Evolutionary conservation across 1,140 invertebrate species (phyloP).

Genomic region (Ephestia elutella): DNA sequence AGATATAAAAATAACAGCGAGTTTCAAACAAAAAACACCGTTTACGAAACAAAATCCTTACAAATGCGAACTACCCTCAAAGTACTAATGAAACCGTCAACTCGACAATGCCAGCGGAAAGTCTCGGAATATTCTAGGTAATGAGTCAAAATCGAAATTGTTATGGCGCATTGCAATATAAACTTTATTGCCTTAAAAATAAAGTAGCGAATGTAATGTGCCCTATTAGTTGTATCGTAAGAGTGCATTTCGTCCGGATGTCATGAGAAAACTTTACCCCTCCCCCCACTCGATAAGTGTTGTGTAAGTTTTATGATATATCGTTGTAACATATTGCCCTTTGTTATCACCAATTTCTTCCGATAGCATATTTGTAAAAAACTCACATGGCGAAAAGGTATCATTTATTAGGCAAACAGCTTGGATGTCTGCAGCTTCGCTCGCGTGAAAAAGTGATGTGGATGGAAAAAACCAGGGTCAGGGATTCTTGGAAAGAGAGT

Average conservation of each 20-base stretch:
- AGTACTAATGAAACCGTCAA: constrained; percentile 5
- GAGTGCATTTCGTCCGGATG: constrained; percentile 30
- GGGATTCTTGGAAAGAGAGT: no score
- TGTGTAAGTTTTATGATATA: constrained; percentile 1
- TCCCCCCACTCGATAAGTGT: not conserved
- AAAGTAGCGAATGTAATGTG: not conserved
- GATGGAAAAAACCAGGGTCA: no score
- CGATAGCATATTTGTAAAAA: no score
- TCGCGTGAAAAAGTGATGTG: no score
- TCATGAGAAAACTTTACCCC: constrained; percentile 36
- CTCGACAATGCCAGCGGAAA: not conserved
- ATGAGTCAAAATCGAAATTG: constrained; percentile 3
- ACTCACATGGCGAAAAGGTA: no score
- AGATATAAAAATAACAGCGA: not conserved
- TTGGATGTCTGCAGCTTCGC: no score
- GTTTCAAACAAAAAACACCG: not conserved
- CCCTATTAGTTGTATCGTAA: not conserved
- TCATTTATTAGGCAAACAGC: no score
- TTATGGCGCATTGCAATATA: not conserved
- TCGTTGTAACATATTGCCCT: constrained; percentile 7
- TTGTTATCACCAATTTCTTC: no score
- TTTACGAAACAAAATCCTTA: constrained; percentile 1
- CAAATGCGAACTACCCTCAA: not conserved
- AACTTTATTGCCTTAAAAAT: not conserved
- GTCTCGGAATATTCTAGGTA: constrained; percentile 8